Base-by-base conservation (phyloP, 2,113 vertebrate genomes). In the Sterrhoptilus dennistouni region DNA sequence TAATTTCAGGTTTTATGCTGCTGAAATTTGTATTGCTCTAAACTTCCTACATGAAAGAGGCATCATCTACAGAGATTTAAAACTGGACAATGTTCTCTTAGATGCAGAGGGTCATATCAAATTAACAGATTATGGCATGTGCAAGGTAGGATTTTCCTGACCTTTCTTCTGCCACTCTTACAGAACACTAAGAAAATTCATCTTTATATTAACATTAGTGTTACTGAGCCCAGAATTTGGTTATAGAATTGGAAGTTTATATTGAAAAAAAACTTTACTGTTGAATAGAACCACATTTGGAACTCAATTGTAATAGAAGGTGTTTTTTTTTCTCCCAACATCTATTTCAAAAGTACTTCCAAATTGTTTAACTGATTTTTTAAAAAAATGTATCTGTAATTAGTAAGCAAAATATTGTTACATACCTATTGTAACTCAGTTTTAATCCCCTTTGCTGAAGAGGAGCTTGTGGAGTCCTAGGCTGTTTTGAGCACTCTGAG, bases 61-160 rank as follows among this genome's bases (percentile, higher is more conserved):
- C 47, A 99, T 99, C 74, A 99, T 99, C 97, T 99, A 99, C 96
- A 98, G 99, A 75, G 99, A 99, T 90, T 98, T 99, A 92, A 99
- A 99, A 96, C 97, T 99, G 94, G 99, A 99, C 98, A 99, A 99
- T n/a, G 99, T 99, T 36, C 99, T 99, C 25, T 85, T 99, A 83
- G 99, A 99, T 57, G 98, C 99, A 3, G 99, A 99, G 4, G 99
- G 99, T 94, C 99, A 99, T 95, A 99, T 99, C 98, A 99, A 99
- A 71, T 96, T 99, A 82, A 99, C 99, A 8, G 99, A 99, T 97
- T 99, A 99, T 4, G 99, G 99, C 98, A 99, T 99, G 99, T 99
- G 99, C 98, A 99, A 99, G 98, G 99, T 98, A 93, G 65, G 93
- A 19, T 22, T 50, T 61, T 23, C 65, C 36, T 65, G 19, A 8